Evolutionary conservation across 2,888 invertebrate genomes (phyloP).

Genomic region (Eilema depressum): DNA sequence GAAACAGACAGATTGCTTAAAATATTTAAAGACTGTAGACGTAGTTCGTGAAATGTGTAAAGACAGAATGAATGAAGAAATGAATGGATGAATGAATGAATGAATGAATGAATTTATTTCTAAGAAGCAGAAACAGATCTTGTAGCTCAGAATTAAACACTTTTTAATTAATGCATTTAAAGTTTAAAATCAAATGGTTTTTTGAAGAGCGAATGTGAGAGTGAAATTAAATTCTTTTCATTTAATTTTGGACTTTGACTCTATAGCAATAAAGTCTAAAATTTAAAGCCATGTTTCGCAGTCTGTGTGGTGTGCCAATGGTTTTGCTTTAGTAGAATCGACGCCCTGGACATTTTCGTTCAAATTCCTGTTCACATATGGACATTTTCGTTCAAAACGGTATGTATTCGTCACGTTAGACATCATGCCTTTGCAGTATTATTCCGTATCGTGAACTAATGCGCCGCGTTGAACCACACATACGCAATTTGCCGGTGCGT

Average conservation of each 20-base stretch:
- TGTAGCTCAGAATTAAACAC: neutral
- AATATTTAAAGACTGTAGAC: neutral
- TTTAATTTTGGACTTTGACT: too few species aligned
- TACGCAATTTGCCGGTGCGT: slow-evolving; percentile 3
- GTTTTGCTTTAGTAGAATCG: too few species aligned
- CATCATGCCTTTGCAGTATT: neutral
- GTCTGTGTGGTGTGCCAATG: too few species aligned
- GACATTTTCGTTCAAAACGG: neutral
- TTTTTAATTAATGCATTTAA: too few species aligned
- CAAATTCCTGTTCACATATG: neutral
- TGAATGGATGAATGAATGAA: too few species aligned
- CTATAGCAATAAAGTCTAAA: too few species aligned
- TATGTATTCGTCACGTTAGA: neutral
- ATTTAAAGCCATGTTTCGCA: too few species aligned
- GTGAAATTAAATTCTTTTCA: too few species aligned
- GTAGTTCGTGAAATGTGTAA: neutral
- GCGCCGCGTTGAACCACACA: neutral
- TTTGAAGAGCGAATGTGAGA: too few species aligned
- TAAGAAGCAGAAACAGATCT: neutral
- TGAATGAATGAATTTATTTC: too few species aligned
- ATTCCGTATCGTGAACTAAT: neutral
- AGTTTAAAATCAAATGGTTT: too few species aligned
- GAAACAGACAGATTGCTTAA: neutral
- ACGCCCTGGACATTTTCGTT: neutral
- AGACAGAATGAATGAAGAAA: too few species aligned